Evolutionary conservation across 2,797 vertebrate species (phyloP), one percentile per base, ranked within the genome.

Genomic region (Pseudochaenichthys georgianus): DNA sequence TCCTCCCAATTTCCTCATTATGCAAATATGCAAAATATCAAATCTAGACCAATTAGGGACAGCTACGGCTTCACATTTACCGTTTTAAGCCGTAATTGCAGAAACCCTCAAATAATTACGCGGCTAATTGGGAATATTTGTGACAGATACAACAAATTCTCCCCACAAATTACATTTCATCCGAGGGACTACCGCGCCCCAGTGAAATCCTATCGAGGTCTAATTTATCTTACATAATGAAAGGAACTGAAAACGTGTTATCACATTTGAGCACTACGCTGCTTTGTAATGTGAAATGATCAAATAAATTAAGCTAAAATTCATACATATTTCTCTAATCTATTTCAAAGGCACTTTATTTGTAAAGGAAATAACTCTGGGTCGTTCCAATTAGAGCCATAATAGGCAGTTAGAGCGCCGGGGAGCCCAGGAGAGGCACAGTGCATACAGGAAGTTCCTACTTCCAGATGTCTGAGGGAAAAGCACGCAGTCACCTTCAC

Each of bases 1-100:
- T 99, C 97, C 97, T 98, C 97, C 96, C 97, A 99, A 99, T 99
- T 98, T 99, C 96, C 96, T 98, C 97, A 99, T 99, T 99, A 99
- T 99, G 98, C 97, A 99, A 99, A 99, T 99, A 97, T 97, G 96
- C 97, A 98, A 98, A 99, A 98, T 99, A 98, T 97, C 96, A 94
- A 97, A 98, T 99, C 97, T 97, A 97, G 96, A 94, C 96, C 97
- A 99, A 99, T 99, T 99, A 99, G 94, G 96, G 93, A 95, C 96
- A 96, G 96, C 96, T 97, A 97, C 96, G 97, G 96, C 96, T 96
- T 96, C 96, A 97, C 97, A 97, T 99, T 96, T 97, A 97, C 95
- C 96, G 96, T 93, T 97, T 99, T 98, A 98, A 95, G 95, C 95
- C 90, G 87, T 99, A 98, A 99, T 99, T 99, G 96, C 97, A 98